Evolutionary conservation across 1,140 invertebrate species (phyloP).

Genomic region (Latrodectus geometricus): DNA sequence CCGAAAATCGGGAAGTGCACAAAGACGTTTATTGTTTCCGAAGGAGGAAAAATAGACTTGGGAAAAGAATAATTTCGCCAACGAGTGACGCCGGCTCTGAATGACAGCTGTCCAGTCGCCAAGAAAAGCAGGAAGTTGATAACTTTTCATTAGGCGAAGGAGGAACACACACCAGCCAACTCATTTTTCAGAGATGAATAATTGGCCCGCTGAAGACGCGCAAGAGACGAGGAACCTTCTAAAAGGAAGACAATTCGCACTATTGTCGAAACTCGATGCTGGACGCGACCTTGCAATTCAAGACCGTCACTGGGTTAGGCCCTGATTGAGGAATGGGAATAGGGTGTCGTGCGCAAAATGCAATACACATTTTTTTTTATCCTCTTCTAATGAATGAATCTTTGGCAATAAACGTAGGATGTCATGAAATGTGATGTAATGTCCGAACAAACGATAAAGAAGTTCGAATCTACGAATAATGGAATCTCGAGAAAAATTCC

Average conservation of each 20-base stretch:
- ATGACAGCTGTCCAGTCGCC: conserved; percentile 23
- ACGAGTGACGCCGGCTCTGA: conserved; percentile 14
- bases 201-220: neutral
- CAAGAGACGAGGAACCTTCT: neutral
- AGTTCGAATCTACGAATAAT: too few relatives aligned
- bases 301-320: neutral
- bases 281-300: neutral
- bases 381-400: too few relatives aligned
- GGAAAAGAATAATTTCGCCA: neutral
- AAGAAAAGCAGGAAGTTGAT: conserved; percentile 40
- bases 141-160: conserved; percentile 49
- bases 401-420: too few relatives aligned
- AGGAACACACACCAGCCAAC: neutral
- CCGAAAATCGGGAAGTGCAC: neutral
- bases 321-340: too few relatives aligned
- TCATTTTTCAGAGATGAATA: neutral
- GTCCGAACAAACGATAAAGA: too few relatives aligned
- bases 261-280: neutral
- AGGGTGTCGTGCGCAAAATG: too few relatives aligned
- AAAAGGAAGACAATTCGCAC: neutral
- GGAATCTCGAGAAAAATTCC: too few relatives aligned
- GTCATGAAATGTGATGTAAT: too few relatives aligned
- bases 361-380: too few relatives aligned
- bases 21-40: conserved; percentile 2
- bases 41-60: neutral